phyloP scores from a whole-genome alignment of 2,888 invertebrate genomes.

The Ochlodes sylvanus region DNA sequence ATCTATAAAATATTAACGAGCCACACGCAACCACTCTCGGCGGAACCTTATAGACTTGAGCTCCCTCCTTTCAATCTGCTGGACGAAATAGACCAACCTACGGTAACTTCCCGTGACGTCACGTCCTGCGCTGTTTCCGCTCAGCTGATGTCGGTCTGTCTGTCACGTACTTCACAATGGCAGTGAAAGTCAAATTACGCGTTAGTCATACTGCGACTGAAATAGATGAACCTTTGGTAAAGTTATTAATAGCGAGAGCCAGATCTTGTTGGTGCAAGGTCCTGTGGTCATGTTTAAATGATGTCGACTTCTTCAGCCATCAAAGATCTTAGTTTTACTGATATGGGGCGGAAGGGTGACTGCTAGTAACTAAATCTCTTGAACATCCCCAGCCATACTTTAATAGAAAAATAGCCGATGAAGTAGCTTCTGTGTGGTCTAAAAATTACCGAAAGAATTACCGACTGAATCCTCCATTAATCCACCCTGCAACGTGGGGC shows the following conservation, averaged over 20 bases:
- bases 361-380: too few relatives aligned
- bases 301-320: too few relatives aligned
- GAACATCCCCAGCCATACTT: too few relatives aligned
- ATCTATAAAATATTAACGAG: slow-evolving; percentile 14
- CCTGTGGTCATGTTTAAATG: not conserved
- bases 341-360: too few relatives aligned
- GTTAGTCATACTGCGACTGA: slow-evolving; percentile 33
- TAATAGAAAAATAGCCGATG: too few relatives aligned
- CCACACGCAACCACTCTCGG: slow-evolving; percentile 1
- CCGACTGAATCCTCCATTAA: not conserved
- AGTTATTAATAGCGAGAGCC: slow-evolving; percentile 10
- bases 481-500: not conserved
- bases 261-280: not conserved
- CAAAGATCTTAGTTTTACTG: too few relatives aligned
- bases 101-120: slow-evolving; percentile 76
- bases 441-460: too few relatives aligned
- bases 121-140: slow-evolving; percentile 71
- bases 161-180: slow-evolving; percentile 47
- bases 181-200: slow-evolving; percentile 52
- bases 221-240: slow-evolving; percentile 34
- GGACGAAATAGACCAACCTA: slow-evolving; percentile 44
- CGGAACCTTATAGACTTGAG: slow-evolving; percentile 5
- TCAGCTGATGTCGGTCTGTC: slow-evolving; percentile 65
- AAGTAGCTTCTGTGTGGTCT: too few relatives aligned
- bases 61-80: slow-evolving; percentile 8